These are phyloP conservation scores for Polyodon spathula DNA, from an alignment of 2,113 vertebrate species.

Conservation along the genomic window DNA sequence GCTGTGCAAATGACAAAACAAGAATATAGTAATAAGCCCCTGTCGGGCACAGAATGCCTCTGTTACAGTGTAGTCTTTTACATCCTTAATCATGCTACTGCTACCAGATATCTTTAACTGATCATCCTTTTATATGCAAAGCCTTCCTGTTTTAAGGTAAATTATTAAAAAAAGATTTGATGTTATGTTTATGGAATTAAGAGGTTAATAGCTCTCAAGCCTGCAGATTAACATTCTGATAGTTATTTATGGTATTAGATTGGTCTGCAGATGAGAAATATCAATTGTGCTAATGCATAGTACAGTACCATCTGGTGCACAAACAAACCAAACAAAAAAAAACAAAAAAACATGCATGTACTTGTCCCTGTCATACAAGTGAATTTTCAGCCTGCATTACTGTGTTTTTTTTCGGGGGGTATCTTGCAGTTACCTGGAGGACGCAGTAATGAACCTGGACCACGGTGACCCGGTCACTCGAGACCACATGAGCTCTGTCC, in stretches of 20 bases:
- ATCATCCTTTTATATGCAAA: too few relatives aligned
- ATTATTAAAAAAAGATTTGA: too few relatives aligned
- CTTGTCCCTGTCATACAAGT: too few relatives aligned
- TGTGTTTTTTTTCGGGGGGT: neutral
- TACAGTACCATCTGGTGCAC: constrained; percentile 26
- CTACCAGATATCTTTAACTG: too few relatives aligned
- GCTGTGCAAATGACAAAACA: too few relatives aligned
- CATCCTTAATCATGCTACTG: too few relatives aligned
- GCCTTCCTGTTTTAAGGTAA: too few relatives aligned
- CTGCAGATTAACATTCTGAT: constrained; percentile 18
- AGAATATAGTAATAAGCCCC: too few relatives aligned
- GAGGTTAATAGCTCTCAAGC: constrained; percentile 14
- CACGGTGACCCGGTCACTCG: constrained; percentile 85
- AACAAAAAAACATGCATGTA: too few relatives aligned
- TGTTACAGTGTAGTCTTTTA: too few relatives aligned
- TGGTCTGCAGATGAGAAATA: constrained; percentile 23
- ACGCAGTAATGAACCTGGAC: constrained; percentile 92
- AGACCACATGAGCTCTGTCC: constrained; percentile 90
- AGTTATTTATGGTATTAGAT: constrained; percentile 18
- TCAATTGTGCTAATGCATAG: constrained; percentile 11
- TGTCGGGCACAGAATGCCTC: too few relatives aligned
- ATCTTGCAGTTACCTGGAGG: constrained; percentile 79
- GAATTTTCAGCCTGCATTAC: neutral
- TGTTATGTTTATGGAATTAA: too few relatives aligned
- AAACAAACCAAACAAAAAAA: neutral